Evolutionary conservation across 2,113 vertebrate genomes (phyloP).

Genomic region (Taurulus bubalis): DNA sequence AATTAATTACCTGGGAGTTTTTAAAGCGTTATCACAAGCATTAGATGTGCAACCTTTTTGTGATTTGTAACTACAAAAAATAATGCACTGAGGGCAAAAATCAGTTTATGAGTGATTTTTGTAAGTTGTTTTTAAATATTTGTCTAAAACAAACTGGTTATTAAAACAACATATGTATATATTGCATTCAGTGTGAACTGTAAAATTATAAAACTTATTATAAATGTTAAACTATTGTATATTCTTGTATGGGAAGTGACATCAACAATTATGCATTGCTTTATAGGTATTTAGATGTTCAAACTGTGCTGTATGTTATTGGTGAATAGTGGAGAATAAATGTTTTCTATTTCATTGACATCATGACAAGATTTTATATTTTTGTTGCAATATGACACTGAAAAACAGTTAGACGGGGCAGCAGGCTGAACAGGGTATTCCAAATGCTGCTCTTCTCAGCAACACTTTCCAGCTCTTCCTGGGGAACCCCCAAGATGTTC

Average conservation of each 20-base stretch:
- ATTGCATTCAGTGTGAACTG: background rate
- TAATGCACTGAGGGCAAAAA: conserved; percentile 21
- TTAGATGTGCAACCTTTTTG: background rate
- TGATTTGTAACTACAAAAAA: conserved; percentile 20
- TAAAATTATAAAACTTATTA: background rate
- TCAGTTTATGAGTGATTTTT: conserved; percentile 19
- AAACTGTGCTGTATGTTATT: conserved; percentile 13
- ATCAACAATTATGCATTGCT: background rate
- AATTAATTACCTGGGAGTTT: background rate
- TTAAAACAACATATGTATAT: background rate
- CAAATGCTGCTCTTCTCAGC: background rate
- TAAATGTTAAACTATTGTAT: background rate
- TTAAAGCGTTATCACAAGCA: conserved; percentile 11
- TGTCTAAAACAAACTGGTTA: conserved; percentile 1
- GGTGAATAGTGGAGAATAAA: conserved; percentile 40
- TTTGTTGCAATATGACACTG: conserved; percentile 7
- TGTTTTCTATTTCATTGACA: conserved; percentile 27
- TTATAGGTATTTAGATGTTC: conserved; percentile 5
- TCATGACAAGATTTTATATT: background rate
- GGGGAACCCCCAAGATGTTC: background rate
- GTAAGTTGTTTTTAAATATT: background rate
- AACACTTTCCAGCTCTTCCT: background rate
- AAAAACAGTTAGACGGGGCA: background rate
- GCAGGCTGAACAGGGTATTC: background rate
- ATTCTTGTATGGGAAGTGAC: background rate